Evolutionary conservation across 1,140 invertebrate genomes (phyloP).

Genomic region (Tetramorium simillimum): DNA sequence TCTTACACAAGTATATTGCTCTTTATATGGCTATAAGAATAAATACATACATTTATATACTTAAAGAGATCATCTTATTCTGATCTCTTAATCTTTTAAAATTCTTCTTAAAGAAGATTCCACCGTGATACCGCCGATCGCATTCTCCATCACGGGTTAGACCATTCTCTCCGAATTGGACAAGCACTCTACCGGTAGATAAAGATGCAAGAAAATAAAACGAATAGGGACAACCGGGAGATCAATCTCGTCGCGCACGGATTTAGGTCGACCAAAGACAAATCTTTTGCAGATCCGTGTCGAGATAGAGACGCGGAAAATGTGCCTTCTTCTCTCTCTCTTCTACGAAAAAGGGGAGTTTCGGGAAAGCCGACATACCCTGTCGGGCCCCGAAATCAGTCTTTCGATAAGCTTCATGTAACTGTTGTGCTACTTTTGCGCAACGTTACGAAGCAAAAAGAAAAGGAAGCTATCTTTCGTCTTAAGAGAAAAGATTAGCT

Average conservation of each 20-base stretch:
- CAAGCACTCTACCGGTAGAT: constrained; percentile 17
- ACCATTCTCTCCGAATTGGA: constrained; percentile 7
- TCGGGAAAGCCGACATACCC: background rate
- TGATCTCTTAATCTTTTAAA: background rate
- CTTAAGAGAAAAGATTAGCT: constrained; percentile 33
- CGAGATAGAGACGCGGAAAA: constrained; percentile 40
- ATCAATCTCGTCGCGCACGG: constrained; percentile 40
- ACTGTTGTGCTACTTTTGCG: background rate
- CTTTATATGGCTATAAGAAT: background rate
- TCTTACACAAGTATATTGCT: background rate
- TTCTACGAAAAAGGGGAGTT: background rate
- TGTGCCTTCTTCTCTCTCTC: background rate
- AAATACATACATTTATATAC: background rate
- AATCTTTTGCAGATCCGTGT: constrained; percentile 53
- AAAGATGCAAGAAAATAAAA: constrained; percentile 49
- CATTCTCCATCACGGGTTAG: background rate
- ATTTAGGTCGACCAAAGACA: constrained; percentile 65
- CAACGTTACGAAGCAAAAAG: background rate
- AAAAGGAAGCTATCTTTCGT: background rate
- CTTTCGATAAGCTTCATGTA: constrained; percentile 3
- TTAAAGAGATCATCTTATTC: background rate
- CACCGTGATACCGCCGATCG: background rate
- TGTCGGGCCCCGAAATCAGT: constrained; percentile 18
- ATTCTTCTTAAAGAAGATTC: background rate
- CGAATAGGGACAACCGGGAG: background rate